Conservation (phyloP, 1,140 invertebrate species). For the honey bee (Apis mellifera) region Amel_HAv3.1 CM009945.2:5878001-5878500, state of each 20-base stretch:
- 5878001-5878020: constrained; percentile 79
- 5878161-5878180: constrained; percentile 12
- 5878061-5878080: constrained; percentile 53
- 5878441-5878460: neutral
- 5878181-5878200: neutral
- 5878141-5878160: neutral
- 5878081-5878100: constrained; percentile 19
- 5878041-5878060: constrained; percentile 72
- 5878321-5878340: neutral
- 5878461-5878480: neutral
- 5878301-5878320: constrained; percentile 2
- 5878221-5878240: constrained; percentile 33
- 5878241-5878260: constrained; percentile 7
- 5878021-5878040: constrained; percentile 73
- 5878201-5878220: neutral
- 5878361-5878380: constrained; percentile 48
- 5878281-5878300: neutral
- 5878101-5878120: constrained; percentile 19
- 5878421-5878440: neutral
- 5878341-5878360: constrained; percentile 29
- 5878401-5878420: constrained; percentile 40
- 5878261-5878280: neutral
- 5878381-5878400: constrained; percentile 32
- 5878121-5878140: neutral
- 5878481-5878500: neutral